phyloP scores from a whole-genome alignment of 2,113 vertebrate genomes.

The Maccullochella peelii region DNA sequence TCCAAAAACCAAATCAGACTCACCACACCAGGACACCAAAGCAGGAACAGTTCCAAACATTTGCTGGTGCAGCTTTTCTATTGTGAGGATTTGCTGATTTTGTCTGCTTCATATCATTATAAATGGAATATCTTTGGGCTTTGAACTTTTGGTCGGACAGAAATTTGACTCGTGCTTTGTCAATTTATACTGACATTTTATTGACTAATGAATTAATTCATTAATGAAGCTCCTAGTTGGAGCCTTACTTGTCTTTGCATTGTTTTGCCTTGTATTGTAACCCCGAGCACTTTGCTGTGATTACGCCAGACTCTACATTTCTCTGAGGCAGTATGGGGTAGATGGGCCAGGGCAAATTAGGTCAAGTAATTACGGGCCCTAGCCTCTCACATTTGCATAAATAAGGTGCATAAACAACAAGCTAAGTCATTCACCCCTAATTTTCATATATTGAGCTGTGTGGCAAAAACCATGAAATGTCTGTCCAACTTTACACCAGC shows the following conservation, averaged over 20 bases:
- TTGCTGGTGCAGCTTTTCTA: not conserved
- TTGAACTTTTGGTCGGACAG: not conserved
- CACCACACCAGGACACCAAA: not conserved
- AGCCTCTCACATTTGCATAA: conserved; percentile 22
- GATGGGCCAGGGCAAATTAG: conserved; percentile 10
- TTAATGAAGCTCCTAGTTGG: not conserved
- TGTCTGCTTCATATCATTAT: not conserved
- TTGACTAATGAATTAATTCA: not conserved
- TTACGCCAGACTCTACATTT: not conserved
- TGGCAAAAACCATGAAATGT: conserved; percentile 21
- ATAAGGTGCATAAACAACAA: conserved; percentile 17
- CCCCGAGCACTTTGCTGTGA: not conserved
- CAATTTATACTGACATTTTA: not conserved
- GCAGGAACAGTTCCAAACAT: not conserved
- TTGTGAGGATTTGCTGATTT: not conserved
- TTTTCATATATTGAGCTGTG: conserved; percentile 32
- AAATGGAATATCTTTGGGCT: not conserved
- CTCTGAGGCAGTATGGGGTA: not conserved
- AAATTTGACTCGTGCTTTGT: not conserved
- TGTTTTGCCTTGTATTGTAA: not conserved
- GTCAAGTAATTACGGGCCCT: conserved; percentile 42
- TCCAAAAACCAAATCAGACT: conserved; percentile 9
- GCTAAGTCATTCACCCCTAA: not conserved
- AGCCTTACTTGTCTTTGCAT: not conserved
- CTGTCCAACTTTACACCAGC: conserved; percentile 59